These are phyloP conservation scores for Cervus canadensis DNA, from an alignment of 2,113 vertebrate genomes.

Conservation along the genomic window DNA sequence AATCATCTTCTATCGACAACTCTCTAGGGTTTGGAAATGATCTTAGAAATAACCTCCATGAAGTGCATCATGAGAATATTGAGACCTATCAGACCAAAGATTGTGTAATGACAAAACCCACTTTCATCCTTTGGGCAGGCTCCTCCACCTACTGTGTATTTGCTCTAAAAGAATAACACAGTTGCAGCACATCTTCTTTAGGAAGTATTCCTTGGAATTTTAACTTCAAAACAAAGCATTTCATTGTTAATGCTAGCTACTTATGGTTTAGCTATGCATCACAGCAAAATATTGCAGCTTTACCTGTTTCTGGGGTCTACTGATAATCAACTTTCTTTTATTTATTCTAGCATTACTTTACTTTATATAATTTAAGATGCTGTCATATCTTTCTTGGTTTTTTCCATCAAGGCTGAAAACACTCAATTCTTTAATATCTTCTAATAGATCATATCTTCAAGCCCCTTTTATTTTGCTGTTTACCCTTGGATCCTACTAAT, in stretches of 20 bases:
- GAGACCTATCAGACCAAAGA: not conserved
- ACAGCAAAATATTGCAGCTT: not conserved
- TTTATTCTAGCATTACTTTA: not conserved
- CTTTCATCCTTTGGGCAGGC: not conserved
- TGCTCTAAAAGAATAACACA: constrained; percentile 1
- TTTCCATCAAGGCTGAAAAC: not conserved
- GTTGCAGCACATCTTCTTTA: not conserved
- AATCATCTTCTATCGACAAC: not conserved
- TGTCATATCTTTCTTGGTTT: not conserved
- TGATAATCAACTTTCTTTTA: not conserved
- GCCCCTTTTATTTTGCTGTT: not conserved
- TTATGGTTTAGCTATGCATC: not conserved
- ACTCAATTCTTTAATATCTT: not conserved
- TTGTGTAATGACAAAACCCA: not conserved
- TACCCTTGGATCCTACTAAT: not conserved
- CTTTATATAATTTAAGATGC: not conserved
- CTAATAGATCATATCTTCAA: constrained; percentile 21
- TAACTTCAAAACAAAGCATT: not conserved
- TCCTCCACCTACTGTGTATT: not conserved
- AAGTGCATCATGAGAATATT: not conserved
- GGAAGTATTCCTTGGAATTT: not conserved
- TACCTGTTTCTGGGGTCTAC: not conserved
- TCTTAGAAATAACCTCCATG: not conserved
- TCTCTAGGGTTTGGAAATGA: not conserved
- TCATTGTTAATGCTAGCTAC: not conserved